Conservation (phyloP, 64 coral and sea anemone species). For the Astreopora myriophthalma region DNA sequence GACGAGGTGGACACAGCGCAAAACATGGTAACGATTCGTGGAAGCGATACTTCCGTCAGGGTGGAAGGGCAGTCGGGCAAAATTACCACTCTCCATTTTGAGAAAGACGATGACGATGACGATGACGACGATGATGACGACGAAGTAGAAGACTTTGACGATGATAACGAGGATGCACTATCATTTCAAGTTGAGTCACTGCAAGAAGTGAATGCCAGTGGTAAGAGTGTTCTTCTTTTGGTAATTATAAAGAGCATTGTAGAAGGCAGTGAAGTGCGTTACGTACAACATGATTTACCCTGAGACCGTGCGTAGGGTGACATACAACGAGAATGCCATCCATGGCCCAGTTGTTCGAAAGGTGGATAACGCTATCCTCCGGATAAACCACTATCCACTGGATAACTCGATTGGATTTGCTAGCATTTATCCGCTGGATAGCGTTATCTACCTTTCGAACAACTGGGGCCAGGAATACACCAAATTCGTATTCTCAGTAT, state of each 20-base stretch:
- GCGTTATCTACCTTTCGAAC: too few species aligned
- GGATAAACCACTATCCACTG: too few species aligned
- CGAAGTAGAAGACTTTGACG: slow-evolving; percentile 15
- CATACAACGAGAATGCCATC: too few species aligned
- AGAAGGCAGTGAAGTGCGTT: background rate
- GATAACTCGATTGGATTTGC: too few species aligned
- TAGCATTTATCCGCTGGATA: too few species aligned
- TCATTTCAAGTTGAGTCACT: slow-evolving; percentile 21
- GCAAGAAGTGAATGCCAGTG: background rate
- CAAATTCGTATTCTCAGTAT: too few species aligned
- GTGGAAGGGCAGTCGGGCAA: background rate
- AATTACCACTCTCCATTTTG: slow-evolving; percentile 5
- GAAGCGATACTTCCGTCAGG: slow-evolving; percentile 11
- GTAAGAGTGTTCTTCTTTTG: background rate
- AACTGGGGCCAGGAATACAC: too few species aligned
- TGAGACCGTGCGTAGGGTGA: too few species aligned
- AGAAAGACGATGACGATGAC: slow-evolving; percentile 10
- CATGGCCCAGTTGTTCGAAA: too few species aligned
- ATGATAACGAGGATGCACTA: background rate
- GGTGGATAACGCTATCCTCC: too few species aligned
- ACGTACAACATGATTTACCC: too few species aligned
- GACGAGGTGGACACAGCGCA: background rate
- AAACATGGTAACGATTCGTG: slow-evolving; percentile 18
- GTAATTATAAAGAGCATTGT: background rate
- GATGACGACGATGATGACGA: background rate